phyloP scores from a whole-genome alignment of 2,113 vertebrate species.

The Canis aureus region DNA sequence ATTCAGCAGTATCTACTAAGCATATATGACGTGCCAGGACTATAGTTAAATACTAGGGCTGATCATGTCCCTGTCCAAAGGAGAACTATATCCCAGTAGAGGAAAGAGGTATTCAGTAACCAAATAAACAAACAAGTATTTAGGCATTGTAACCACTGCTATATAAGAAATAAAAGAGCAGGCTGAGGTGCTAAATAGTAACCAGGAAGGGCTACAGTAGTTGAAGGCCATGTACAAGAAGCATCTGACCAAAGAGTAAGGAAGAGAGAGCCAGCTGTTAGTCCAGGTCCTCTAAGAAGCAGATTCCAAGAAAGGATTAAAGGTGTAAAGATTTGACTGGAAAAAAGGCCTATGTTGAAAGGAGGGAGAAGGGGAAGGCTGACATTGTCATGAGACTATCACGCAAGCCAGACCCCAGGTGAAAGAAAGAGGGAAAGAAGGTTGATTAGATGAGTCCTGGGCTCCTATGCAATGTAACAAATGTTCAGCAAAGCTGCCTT shows the following conservation, averaged over 20 bases:
- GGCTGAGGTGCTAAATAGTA: neutral
- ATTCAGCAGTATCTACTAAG: neutral
- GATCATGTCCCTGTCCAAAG: neutral
- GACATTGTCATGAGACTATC: neutral
- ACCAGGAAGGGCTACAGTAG: neutral
- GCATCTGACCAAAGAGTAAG: neutral
- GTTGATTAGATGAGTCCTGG: neutral
- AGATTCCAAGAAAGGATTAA: neutral
- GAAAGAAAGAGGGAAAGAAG: no score
- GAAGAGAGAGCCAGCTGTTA: neutral
- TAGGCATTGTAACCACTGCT: neutral
- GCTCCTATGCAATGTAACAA: neutral
- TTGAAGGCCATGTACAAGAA: neutral
- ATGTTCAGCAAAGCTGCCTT: neutral
- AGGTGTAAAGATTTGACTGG: neutral
- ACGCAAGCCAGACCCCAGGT: neutral
- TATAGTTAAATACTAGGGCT: neutral
- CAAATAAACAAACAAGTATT: neutral
- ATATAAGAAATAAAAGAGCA: neutral
- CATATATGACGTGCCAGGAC: neutral
- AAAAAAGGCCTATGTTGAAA: neutral
- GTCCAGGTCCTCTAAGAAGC: neutral
- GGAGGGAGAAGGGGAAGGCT: neutral
- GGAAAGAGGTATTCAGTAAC: neutral
- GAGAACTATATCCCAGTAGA: neutral